phyloP scores from a whole-genome alignment of 2,888 invertebrate species.

The Hyppa rectilinea region DNA sequence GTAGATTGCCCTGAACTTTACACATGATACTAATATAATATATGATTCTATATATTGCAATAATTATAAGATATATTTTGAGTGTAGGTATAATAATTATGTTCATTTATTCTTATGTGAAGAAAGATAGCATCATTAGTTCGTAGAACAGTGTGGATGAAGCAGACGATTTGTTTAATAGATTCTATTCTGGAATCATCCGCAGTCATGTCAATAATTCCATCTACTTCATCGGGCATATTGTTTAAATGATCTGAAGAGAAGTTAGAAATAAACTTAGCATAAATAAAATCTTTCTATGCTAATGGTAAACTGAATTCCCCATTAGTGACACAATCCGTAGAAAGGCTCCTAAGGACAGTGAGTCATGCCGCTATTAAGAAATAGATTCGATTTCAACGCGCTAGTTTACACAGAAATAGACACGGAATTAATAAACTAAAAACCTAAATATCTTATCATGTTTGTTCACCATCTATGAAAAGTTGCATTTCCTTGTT shows the following conservation, averaged over 20 bases:
- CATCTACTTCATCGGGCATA: slow-evolving; percentile 8
- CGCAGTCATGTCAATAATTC: slow-evolving; percentile 14
- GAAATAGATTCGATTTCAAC: slow-evolving; percentile 42
- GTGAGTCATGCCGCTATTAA: slow-evolving; percentile 42
- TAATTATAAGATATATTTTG: slow-evolving; percentile 30
- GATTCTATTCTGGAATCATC: not conserved
- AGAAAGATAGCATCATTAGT: slow-evolving; percentile 12
- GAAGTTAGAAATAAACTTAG: slow-evolving; percentile 42
- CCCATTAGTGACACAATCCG: slow-evolving; percentile 36
- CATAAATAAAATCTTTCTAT: slow-evolving; percentile 56
- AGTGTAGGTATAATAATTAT: slow-evolving; percentile 7
- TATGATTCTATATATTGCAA: slow-evolving; percentile 32
- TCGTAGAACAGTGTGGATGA: not conserved
- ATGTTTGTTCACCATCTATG: slow-evolving; percentile 1
- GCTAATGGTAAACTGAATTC: slow-evolving; percentile 37
- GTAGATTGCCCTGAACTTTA: slow-evolving; percentile 83
- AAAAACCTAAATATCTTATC: slow-evolving; percentile 14
- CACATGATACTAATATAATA: slow-evolving; percentile 46
- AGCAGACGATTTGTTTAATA: not conserved
- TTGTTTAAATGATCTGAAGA: slow-evolving; percentile 29
- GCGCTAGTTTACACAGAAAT: slow-evolving; percentile 20
- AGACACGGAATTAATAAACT: slow-evolving; percentile 11
- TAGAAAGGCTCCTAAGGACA: slow-evolving; percentile 23
- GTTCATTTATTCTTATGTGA: slow-evolving; percentile 5
- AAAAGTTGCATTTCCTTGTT: not conserved